Evolutionary conservation across 2,888 invertebrate genomes (phyloP), one percentile per base, ranked within the genome.

Genomic region (Standfussiana lucernea): DNA sequence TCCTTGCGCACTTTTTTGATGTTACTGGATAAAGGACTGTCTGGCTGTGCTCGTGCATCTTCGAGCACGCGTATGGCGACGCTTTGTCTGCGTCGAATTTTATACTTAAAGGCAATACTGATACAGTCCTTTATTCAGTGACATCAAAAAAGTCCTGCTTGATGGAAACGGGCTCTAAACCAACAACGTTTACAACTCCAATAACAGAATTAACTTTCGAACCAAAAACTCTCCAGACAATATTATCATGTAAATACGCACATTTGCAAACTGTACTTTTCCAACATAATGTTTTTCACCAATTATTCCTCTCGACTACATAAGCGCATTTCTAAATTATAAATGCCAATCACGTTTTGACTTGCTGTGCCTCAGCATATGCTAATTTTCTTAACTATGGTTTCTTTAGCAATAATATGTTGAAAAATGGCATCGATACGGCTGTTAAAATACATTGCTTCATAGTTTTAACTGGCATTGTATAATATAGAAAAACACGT

Each of bases 291-390:
- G 66, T 64, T 10, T 21, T 35, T 10, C 21, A 61, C 32, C 61
- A 72, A 65, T 71, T 75, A 65, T 71, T 75, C 75, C 65, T 69
- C 69, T 76, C 50, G 64, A 61, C 68, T 64, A 75, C 64, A 76
- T 15, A 77, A 61, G 66, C 37, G 70, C 72, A 81, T 81, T 87
- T 82, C 75, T 77, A 69, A 84, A 87, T 88, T 86, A 88, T 82
- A 77, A 82, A 88, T 69, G 85, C 89, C 84, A 84, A 84, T 88
- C 80, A 86, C 67, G 53, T 72, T 64, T 37, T 37, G 56, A 80
- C 75, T 81, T n/a, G n/a, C n/a, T n/a, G n/a, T n/a, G n/a, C n/a
- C n/a, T 87, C 82, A 86, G 85, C 81, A 75, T 72, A 83, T 73
- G 67, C 68, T 32, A 71, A 86, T 80, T 75, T 68, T 83, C 79